Percentiles rank a stretch among this genome's conserved stretches.
Conservation (phyloP, 2,888 invertebrate species). For the Malthinus flaveolus region DNA sequence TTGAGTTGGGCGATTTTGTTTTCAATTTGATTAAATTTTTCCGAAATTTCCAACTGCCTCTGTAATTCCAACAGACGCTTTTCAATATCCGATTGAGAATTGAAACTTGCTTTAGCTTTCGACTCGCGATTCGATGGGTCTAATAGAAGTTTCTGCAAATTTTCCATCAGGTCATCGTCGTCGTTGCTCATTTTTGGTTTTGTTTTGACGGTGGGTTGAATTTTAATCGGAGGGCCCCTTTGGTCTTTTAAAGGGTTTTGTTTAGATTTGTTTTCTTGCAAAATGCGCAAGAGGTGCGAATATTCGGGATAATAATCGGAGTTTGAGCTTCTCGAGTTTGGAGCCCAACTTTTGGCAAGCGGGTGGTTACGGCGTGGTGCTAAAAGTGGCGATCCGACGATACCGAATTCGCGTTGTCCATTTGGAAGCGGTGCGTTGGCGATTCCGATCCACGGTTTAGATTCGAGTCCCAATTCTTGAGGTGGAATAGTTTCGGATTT, state of each 20-base stretch:
- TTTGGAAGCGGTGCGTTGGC: too few species aligned
- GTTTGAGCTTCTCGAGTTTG: background rate
- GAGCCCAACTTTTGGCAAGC: too few species aligned
- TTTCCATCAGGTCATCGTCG: conserved; percentile 14
- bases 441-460: too few species aligned
- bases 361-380: too few species aligned
- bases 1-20: conserved; percentile 22
- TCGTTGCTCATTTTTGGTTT: conserved; percentile 9
- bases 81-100: conserved; percentile 6
- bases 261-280: background rate
- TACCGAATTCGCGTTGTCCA: too few species aligned
- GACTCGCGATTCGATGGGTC: background rate
- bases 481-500: too few species aligned
- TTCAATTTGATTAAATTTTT: conserved; percentile 11
- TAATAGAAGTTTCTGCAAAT: conserved; percentile 13
- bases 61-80: conserved; percentile 13
- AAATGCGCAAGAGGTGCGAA: background rate
- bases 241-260: background rate
- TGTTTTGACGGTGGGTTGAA: background rate
- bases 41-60: conserved; percentile 13
- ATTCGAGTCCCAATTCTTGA: too few species aligned
- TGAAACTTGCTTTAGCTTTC: conserved; percentile 12
- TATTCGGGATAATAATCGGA: background rate
- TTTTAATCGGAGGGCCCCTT: too few species aligned
- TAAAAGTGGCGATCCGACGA: too few species aligned